Percentiles rank a stretch among this genome's conserved stretches.
phyloP scores from a whole-genome alignment of 2,797 vertebrate genomes.

The Coracias cyanogaster region DNA sequence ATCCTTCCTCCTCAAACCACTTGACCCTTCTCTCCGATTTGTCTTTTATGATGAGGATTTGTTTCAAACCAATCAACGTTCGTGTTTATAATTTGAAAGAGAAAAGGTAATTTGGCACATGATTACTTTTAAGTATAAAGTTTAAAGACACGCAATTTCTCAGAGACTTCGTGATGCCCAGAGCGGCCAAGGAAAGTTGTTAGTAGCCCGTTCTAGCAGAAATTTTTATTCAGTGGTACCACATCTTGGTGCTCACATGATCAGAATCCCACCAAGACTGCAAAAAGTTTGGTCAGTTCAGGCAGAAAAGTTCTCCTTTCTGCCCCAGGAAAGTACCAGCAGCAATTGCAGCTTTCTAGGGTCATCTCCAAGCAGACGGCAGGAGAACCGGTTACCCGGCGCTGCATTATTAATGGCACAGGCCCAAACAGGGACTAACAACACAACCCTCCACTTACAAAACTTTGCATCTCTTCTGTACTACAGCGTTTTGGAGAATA shows the following conservation, averaged over 20 bases:
- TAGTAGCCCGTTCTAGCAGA: constrained; percentile 73
- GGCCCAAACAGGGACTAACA: neutral
- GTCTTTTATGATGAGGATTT: neutral
- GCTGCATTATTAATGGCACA: neutral
- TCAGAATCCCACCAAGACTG: neutral
- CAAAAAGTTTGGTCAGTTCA: neutral
- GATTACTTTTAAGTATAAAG: neutral
- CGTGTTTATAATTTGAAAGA: neutral
- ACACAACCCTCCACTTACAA: neutral
- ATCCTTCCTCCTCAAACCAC: neutral
- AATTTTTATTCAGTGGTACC: constrained; percentile 77
- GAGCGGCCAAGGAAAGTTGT: constrained; percentile 70
- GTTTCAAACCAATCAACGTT: constrained; percentile 21
- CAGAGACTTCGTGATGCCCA: constrained; percentile 72
- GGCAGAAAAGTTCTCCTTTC: neutral
- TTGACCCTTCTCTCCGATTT: neutral
- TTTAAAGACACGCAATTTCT: neutral
- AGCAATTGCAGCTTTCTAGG: neutral
- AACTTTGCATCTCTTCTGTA: neutral
- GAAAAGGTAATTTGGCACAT: neutral
- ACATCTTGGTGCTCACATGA: constrained; percentile 42
- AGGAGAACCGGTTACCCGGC: neutral
- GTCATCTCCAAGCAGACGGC: neutral
- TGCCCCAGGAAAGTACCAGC: neutral
- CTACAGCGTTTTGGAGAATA: neutral